Percentiles rank a stretch among this genome's conserved stretches.
phyloP scores from a whole-genome alignment of 2,888 invertebrate species.

The Tromatobia lineatoria region DNA sequence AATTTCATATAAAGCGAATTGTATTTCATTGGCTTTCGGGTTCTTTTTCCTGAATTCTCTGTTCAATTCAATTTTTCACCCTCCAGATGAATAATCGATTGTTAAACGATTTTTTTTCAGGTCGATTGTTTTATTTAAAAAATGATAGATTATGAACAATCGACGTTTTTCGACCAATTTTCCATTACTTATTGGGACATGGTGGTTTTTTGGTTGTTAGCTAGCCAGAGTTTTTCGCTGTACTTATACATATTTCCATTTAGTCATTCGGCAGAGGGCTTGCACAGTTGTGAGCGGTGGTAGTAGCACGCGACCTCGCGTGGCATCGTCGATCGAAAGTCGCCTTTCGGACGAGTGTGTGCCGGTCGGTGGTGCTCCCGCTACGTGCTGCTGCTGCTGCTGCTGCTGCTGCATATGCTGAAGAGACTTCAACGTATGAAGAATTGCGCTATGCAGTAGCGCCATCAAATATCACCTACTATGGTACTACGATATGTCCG shows the following conservation, averaged over 20 bases:
- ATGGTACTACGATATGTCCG: neutral
- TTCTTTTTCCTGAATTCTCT: no score
- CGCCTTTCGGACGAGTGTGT: conserved; percentile 39
- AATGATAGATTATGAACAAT: no score
- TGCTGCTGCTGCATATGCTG: conserved; percentile 40
- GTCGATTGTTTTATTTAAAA: no score
- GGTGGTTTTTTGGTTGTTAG: neutral
- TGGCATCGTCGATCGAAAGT: conserved; percentile 76
- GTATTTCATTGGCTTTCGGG: no score
- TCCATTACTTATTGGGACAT: no score
- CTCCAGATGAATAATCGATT: no score
- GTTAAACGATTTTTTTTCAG: no score
- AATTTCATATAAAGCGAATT: no score
- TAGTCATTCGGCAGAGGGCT: conserved; percentile 55
- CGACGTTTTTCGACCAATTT: no score
- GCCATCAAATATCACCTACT: neutral
- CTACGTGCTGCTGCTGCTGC: conserved; percentile 25
- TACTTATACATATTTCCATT: conserved; percentile 45
- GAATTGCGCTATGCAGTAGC: conserved; percentile 46
- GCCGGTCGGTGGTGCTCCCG: conserved; percentile 13
- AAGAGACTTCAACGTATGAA: conserved; percentile 55
- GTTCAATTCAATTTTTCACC: no score
- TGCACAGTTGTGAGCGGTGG: conserved; percentile 48
- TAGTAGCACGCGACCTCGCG: conserved; percentile 78
- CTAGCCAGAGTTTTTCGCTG: conserved; percentile 3